phyloP scores from a whole-genome alignment of 53 echinoderm and acorn worm species.

The Mesocentrotus franciscanus region DNA sequence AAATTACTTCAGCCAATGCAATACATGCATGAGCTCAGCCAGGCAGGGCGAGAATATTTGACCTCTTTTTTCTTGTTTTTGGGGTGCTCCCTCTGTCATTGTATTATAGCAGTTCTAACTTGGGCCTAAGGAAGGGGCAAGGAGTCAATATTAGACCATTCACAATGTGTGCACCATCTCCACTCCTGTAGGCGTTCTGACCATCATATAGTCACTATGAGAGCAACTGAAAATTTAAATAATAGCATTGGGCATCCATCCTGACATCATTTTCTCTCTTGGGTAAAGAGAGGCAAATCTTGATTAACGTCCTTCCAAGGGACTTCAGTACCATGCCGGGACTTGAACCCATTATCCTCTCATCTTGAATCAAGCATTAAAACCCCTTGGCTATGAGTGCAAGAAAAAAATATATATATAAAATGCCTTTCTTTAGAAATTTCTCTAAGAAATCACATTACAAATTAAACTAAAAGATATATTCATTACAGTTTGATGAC shows the following conservation, averaged over 20 bases:
- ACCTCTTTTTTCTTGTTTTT: background rate
- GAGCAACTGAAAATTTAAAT: background rate
- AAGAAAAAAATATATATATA: background rate
- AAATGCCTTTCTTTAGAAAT: background rate
- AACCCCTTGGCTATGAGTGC: background rate
- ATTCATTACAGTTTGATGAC: background rate
- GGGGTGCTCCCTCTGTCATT: background rate
- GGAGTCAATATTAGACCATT: background rate
- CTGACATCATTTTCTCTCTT: background rate
- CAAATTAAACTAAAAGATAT: background rate
- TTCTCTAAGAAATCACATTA: background rate
- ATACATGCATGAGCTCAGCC: background rate
- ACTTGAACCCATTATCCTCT: background rate
- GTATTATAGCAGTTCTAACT: background rate
- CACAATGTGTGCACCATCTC: background rate
- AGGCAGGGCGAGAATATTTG: background rate
- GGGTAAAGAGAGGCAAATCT: background rate
- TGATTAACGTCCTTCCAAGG: background rate
- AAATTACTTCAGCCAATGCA: constrained; percentile 45
- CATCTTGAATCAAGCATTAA: background rate
- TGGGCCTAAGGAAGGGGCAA: background rate
- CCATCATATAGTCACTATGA: background rate
- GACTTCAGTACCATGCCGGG: background rate
- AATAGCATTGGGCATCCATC: background rate
- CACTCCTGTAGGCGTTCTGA: background rate